Conservation (phyloP, 2,888 invertebrate genomes). For the Macaria liturata region DNA sequence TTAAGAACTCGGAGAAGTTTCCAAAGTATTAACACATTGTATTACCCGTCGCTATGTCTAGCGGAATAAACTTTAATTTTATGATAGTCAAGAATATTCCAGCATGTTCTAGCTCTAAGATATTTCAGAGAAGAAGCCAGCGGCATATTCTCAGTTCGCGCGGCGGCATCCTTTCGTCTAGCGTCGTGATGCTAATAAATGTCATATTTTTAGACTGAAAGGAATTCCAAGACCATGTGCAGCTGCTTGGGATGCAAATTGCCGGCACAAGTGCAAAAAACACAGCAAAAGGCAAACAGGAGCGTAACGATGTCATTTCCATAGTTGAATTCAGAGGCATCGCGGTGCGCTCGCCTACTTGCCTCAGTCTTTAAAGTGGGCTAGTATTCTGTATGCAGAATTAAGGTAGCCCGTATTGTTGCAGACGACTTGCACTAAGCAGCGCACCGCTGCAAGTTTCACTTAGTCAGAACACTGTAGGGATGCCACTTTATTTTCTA, state of each 20-base stretch:
- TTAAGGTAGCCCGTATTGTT: background rate
- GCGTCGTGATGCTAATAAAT: conserved; percentile 43
- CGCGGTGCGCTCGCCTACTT: conserved; percentile 10
- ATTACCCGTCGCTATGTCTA: conserved; percentile 28
- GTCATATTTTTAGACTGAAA: conserved; percentile 38
- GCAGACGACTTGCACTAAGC: background rate
- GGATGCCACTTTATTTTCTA: too few species aligned
- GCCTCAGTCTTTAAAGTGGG: conserved; percentile 10
- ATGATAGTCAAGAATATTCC: conserved; percentile 39
- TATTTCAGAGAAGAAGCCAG: conserved; percentile 36
- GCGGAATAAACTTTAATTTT: conserved; percentile 39
- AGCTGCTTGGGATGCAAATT: conserved; percentile 35
- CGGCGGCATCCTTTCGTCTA: conserved; percentile 19
- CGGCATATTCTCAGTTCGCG: conserved; percentile 38
- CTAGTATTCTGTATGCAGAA: conserved; percentile 6
- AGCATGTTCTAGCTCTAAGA: conserved; percentile 30
- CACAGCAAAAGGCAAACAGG: conserved; percentile 28
- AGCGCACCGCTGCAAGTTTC: background rate
- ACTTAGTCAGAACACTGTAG: too few species aligned
- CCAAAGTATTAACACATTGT: conserved; percentile 30
- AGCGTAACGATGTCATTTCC: conserved; percentile 29
- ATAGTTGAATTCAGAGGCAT: conserved; percentile 21
- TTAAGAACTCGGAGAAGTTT: conserved; percentile 24
- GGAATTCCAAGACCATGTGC: conserved; percentile 31
- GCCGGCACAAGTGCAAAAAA: conserved; percentile 33